Base-by-base conservation (phyloP, 2,797 vertebrate species). In the Sebastes minor region DNA sequence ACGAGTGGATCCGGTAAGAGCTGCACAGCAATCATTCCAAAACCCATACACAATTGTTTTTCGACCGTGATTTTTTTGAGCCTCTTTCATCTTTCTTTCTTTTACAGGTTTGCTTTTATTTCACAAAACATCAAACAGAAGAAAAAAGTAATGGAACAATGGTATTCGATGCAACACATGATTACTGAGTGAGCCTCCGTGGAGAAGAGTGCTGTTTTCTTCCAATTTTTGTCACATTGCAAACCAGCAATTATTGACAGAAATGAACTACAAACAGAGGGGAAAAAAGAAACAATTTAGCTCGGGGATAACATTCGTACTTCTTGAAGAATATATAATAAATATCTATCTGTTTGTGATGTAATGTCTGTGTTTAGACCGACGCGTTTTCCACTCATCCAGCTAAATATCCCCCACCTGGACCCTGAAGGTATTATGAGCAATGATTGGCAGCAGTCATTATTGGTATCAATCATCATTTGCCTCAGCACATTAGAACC, bases 391-490 rank as follows among this genome's bases (percentile, higher is more conserved):
- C 25, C 18, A 18, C 9, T 59, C 60, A 32, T 28, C 38, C 61
- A 16, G 23, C 77, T n/a, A 42, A 80, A 83, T 79, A 56, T 4
- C 10, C 1, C 1, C 79, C 87, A 91, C 91, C 87, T 89, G 88
- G 61, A 81, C 82, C 83, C 88, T 78, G 78, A 68, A 84, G 78
- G 84, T 67, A 75, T 73, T 72, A 76, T 27, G 69, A 87, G 70
- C 70, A 6, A 18, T 93, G 92, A 95, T 90, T 94, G 93, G 85
- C 94, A 91, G 87, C 18, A 87, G 78, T 86, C 89, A 82, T 94
- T 89, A 92, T 23, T 59, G 59, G 87, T 86, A 94, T 94, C 93
- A 93, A 94, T 95, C 91, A 93, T 94, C 80, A 91, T 95, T 94
- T 93, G 82, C 84, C 59, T 69, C 79, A 80, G 78, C 87, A 78